Evolutionary conservation across 1,140 invertebrate genomes (phyloP).

Genomic region (Drosophila fuyamai): DNA sequence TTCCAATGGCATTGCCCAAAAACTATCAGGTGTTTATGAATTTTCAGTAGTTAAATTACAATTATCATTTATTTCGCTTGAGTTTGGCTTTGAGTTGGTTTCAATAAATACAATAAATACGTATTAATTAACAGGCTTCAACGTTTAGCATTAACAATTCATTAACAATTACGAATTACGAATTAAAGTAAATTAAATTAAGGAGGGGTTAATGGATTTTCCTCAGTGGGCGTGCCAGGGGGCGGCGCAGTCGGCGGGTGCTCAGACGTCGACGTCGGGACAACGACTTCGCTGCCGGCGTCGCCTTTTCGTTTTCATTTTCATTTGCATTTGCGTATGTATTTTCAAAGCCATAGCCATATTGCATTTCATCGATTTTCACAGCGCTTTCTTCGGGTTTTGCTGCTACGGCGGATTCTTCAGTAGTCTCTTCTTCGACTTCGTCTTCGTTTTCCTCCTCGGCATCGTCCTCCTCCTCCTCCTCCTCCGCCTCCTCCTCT

Average conservation of each 20-base stretch:
- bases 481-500: conserved; percentile 4
- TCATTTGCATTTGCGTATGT: neutral
- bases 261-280: conserved; percentile 30
- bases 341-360: neutral
- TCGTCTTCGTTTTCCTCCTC: conserved; percentile 38
- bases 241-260: conserved; percentile 10
- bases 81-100: conserved; percentile 49
- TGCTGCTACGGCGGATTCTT: conserved; percentile 47
- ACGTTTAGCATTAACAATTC: conserved; percentile 68
- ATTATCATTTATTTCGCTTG: conserved; percentile 45
- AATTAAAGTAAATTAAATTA: conserved; percentile 33
- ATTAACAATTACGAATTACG: conserved; percentile 69
- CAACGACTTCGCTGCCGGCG: conserved; percentile 30
- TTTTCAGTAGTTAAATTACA: conserved; percentile 9
- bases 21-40: neutral
- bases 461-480: conserved; percentile 12
- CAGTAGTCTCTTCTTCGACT: conserved; percentile 37
- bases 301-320: conserved; percentile 7
- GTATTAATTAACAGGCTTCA: conserved; percentile 73
- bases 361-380: conserved; percentile 6
- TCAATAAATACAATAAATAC: conserved; percentile 73
- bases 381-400: conserved; percentile 42
- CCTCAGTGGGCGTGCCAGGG: conserved; percentile 1
- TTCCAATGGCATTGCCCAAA: neutral
- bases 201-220: conserved; percentile 25